Evolutionary conservation across 2,113 vertebrate genomes (phyloP).

Genomic region (Martes martes): DNA sequence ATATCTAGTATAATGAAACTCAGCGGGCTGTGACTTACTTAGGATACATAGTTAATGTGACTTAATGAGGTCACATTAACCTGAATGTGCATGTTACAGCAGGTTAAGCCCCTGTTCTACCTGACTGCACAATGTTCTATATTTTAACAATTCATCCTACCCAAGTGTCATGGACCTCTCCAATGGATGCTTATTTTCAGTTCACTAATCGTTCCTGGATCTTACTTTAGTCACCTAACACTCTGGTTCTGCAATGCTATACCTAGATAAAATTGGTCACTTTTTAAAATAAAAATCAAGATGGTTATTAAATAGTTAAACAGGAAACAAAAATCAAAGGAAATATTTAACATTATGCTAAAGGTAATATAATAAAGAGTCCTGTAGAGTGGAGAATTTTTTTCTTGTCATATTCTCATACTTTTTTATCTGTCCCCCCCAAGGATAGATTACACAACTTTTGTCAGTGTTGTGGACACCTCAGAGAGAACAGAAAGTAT

Average conservation of each 20-base stretch:
- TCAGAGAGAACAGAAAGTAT: not conserved
- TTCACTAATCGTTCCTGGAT: not conserved
- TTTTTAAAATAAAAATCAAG: not conserved
- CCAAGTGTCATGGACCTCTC: not conserved
- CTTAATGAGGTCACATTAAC: conserved; percentile 57
- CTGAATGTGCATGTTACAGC: not conserved
- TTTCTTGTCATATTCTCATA: not conserved
- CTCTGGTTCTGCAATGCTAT: not conserved
- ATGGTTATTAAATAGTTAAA: not conserved
- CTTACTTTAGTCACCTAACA: not conserved
- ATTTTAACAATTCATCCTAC: conserved; percentile 35
- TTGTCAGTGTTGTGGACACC: not conserved
- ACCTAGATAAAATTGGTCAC: not conserved
- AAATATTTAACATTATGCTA: not conserved
- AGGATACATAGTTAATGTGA: not conserved
- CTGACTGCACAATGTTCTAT: not conserved
- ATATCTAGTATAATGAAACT: not conserved
- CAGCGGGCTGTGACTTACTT: not conserved
- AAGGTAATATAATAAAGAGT: not conserved
- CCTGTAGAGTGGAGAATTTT: not conserved
- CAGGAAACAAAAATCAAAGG: not conserved
- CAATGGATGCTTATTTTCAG: not conserved
- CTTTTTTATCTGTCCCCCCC: not conserved
- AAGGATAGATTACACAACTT: not conserved
- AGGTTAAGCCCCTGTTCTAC: conserved; percentile 16